Percentiles rank a stretch among this genome's conserved stretches.
These are phyloP conservation scores for Morelia viridis DNA, from an alignment of 2,797 vertebrate genomes.

Conservation along the genomic window DNA sequence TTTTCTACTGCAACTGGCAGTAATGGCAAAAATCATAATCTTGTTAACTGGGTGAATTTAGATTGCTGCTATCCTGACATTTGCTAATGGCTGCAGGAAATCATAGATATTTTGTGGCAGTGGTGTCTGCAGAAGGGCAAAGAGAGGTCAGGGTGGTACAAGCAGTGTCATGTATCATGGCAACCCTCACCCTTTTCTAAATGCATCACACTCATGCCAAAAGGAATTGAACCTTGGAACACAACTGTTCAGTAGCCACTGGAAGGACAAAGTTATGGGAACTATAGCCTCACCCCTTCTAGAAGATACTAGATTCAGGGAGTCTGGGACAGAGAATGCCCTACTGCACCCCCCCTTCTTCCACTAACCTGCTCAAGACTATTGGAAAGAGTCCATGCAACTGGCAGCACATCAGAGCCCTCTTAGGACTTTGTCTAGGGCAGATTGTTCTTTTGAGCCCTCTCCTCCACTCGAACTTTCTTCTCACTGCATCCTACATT, in stretches of 20 bases:
- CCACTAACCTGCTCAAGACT: not conserved
- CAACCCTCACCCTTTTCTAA: not conserved
- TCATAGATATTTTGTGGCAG: not conserved
- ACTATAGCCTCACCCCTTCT: not conserved
- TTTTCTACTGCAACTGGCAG: not conserved
- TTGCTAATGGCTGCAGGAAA: not conserved
- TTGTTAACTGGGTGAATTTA: not conserved
- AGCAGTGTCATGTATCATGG: not conserved
- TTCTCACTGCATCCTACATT: not conserved
- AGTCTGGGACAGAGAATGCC: not conserved
- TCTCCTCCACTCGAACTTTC: not conserved
- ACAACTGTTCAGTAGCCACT: not conserved
- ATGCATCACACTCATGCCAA: not conserved
- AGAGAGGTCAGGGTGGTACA: not conserved
- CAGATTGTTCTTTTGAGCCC: no score
- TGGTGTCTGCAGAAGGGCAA: not conserved
- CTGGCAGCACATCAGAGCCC: not conserved
- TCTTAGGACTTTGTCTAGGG: not conserved
- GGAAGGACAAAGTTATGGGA: not conserved
- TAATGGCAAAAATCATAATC: not conserved
- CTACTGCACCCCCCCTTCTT: not conserved
- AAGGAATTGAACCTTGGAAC: not conserved
- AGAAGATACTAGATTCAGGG: no score
- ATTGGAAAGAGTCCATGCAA: not conserved
- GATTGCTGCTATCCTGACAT: not conserved